Percentiles rank a stretch among this genome's conserved stretches.
phyloP scores from a whole-genome alignment of 2,888 invertebrate species.

The Strigamia crassipes region DNA sequence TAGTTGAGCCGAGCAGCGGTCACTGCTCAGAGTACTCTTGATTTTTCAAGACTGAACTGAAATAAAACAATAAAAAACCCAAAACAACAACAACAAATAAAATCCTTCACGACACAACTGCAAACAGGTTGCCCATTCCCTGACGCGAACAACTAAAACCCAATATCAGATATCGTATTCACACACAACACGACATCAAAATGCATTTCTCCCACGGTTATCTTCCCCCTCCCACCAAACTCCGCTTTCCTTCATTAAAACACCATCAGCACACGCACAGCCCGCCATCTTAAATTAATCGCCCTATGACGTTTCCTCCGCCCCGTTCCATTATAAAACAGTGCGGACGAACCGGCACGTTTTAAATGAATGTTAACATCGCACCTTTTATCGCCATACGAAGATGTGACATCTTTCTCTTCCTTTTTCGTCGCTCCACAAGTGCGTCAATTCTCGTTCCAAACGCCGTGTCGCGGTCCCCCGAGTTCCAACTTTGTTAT shows the following conservation, averaged over 20 bases:
- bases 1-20: slow-evolving; percentile 30
- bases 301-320: not conserved
- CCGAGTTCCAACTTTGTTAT: not conserved
- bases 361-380: too few relatives aligned
- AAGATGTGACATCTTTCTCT: not conserved
- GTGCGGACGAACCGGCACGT: too few relatives aligned
- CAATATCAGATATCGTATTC: not conserved
- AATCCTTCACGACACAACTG: too few relatives aligned
- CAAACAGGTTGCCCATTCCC: too few relatives aligned
- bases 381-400: too few relatives aligned
- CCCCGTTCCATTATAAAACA: not conserved
- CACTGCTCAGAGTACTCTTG: slow-evolving; percentile 22
- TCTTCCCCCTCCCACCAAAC: not conserved
- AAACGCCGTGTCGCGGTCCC: not conserved
- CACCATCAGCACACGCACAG: not conserved
- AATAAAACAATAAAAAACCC: slow-evolving; percentile 18
- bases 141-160: too few relatives aligned
- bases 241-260: not conserved
- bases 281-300: not conserved
- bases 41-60: not conserved
- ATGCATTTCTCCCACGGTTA: too few relatives aligned
- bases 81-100: too few relatives aligned
- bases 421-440: not conserved
- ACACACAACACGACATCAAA: too few relatives aligned
- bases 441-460: not conserved